These are phyloP conservation scores for Pollenia angustigena DNA, from an alignment of 2,888 invertebrate species.

Conservation along the genomic window DNA sequence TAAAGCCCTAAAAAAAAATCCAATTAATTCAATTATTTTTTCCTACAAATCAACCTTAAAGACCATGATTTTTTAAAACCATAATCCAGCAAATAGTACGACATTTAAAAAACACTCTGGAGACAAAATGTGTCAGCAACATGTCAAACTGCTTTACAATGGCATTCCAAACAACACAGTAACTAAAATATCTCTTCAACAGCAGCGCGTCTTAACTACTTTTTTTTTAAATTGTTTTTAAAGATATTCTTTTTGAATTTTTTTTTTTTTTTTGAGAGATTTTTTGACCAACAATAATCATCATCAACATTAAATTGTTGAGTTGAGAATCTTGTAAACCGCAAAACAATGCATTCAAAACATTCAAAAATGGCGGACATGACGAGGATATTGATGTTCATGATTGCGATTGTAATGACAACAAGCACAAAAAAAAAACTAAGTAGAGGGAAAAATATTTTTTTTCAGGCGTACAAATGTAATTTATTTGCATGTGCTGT, in stretches of 20 bases:
- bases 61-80: slow-evolving; percentile 47
- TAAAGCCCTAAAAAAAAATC: slow-evolving; percentile 6
- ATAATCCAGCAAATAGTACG: slow-evolving; percentile 67
- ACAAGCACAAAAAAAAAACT: slow-evolving; percentile 27
- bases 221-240: slow-evolving; percentile 16
- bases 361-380: slow-evolving; percentile 70
- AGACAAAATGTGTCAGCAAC: slow-evolving; percentile 72
- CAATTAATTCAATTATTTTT: slow-evolving; percentile 48
- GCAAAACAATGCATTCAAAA: slow-evolving; percentile 69
- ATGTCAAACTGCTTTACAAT: slow-evolving; percentile 69
- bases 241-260: not conserved
- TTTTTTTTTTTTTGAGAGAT: not conserved
- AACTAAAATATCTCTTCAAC: slow-evolving; percentile 58
- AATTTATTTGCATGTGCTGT: slow-evolving; percentile 75
- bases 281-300: slow-evolving; percentile 57
- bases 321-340: slow-evolving; percentile 69
- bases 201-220: slow-evolving; percentile 32
- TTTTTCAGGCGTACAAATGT: slow-evolving; percentile 21
- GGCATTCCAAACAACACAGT: slow-evolving; percentile 64
- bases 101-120: slow-evolving; percentile 72
- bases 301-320: slow-evolving; percentile 58
- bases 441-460: slow-evolving; percentile 12
- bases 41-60: slow-evolving; percentile 47
- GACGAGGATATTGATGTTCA: slow-evolving; percentile 67
- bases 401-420: slow-evolving; percentile 64